Conservation (phyloP, 2,888 invertebrate genomes). For the Trilocha varians region DNA sequence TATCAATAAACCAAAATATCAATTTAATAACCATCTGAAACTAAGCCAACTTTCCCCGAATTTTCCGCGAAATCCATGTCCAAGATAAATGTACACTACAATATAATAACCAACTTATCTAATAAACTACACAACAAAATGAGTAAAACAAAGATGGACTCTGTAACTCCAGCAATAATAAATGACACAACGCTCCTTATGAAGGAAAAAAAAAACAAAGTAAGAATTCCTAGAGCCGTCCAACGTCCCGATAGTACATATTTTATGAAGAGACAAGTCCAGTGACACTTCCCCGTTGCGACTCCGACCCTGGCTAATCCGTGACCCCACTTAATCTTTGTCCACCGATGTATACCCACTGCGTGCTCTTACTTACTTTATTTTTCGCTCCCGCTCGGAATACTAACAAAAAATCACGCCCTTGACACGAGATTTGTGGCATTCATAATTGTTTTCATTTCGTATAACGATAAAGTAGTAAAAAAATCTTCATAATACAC, state of each 20-base stretch:
- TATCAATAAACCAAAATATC: no score
- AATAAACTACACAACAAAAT: no score
- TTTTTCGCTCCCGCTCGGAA: slow-evolving; percentile 8
- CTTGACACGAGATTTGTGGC: not conserved
- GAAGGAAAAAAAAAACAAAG: not conserved
- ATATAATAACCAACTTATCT: no score
- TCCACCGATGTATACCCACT: slow-evolving; percentile 19
- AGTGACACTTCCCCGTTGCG: not conserved
- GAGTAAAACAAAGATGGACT: no score
- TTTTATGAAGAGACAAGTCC: not conserved
- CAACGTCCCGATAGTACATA: not conserved
- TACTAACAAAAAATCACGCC: slow-evolving; percentile 1
- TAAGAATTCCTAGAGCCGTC: not conserved
- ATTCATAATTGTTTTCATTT: not conserved
- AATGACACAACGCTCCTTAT: not conserved
- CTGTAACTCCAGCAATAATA: not conserved
- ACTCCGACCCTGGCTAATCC: slow-evolving; percentile 21
- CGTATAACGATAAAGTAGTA: no score
- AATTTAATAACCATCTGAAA: no score
- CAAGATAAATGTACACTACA: no score
- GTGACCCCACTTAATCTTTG: slow-evolving; percentile 34
- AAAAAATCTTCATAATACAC: no score
- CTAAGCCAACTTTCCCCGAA: no score
- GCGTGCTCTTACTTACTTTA: slow-evolving; percentile 22
- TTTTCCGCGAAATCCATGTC: no score